phyloP scores from a whole-genome alignment of 2,797 vertebrate species.

The Siniperca undulata region DNA sequence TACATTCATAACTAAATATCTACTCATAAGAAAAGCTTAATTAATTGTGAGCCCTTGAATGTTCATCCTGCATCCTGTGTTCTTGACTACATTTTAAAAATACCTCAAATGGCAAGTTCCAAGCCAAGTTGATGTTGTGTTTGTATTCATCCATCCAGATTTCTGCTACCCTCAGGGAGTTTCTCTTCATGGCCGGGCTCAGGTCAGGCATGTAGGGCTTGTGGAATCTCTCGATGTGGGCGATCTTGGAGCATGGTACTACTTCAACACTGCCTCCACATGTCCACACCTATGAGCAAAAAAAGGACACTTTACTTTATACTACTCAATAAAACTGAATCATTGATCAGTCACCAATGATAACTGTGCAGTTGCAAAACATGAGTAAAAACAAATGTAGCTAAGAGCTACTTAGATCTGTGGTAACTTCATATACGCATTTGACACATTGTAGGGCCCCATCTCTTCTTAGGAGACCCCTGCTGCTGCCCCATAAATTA shows the following conservation, averaged over 20 bases:
- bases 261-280: conserved; percentile 96
- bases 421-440: too few species aligned
- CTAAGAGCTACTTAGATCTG: neutral
- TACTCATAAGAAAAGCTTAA: neutral
- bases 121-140: conserved; percentile 92
- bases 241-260: conserved; percentile 93
- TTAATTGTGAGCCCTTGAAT: neutral
- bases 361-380: neutral
- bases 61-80: neutral
- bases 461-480: neutral
- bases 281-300: conserved; percentile 89
- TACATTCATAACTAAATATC: neutral
- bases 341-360: neutral
- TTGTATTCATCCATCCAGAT: conserved; percentile 98
- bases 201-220: conserved; percentile 94
- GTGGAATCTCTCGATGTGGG: conserved; percentile 93
- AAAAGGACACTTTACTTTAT: neutral
- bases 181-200: conserved; percentile 88
- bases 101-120: conserved; percentile 93
- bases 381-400: neutral
- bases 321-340: neutral
- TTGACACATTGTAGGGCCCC: neutral
- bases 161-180: conserved; percentile 92
- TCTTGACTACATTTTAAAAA: neutral
- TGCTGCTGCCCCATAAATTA: neutral